Evolutionary conservation across 2,888 invertebrate species (phyloP), one percentile per base, ranked within the genome.

Genomic region (Pseudococcus jackbeardsleyi): DNA sequence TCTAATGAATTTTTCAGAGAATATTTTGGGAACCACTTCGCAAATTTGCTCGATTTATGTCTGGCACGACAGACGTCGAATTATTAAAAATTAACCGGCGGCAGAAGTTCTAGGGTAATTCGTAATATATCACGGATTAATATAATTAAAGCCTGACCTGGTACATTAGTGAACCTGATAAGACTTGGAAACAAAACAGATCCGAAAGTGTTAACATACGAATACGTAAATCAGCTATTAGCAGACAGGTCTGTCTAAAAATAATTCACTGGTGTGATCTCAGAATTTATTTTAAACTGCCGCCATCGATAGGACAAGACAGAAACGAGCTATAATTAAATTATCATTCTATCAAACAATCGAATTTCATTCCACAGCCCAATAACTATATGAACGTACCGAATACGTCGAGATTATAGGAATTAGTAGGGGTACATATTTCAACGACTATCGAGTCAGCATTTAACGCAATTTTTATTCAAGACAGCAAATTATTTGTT

Each of bases 121-220:
- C 26, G 6, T 33, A 72, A 72, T 33, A 72, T 5, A 26, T 3
- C 3, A 72, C 33, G 33, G 22, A 72, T 72, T 72, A 33, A 59
- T 59, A 59, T 11, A 59, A 59, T 59, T 33, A 9, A 72, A 72
- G 68, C 68, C 68, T 72, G 68, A 72, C 68, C 68, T 72, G 68
- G 26, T 26, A 72, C 68, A 72, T 72, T 72, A 33, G 68, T 72
- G 68, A 72, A 72, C 68, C 68, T 72, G 68, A 72, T 72, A 72
- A 72, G 68, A 72, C 68, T 42, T n/a, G n/a, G 42, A 79, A 79
- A 79, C 79, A 79, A 79, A 79, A 79, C 79, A 79, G 79, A 79
- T 79, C 79, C n/a, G 19, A 9, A 46, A 79, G 42, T 79, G 42
- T 79, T 79, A 79, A 79, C 42, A 72, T 79, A 17, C 79, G 79